Percentiles rank a stretch among this genome's conserved stretches.
phyloP scores from a whole-genome alignment of 2,113 vertebrate genomes.

The Xiphophorus hellerii region DNA sequence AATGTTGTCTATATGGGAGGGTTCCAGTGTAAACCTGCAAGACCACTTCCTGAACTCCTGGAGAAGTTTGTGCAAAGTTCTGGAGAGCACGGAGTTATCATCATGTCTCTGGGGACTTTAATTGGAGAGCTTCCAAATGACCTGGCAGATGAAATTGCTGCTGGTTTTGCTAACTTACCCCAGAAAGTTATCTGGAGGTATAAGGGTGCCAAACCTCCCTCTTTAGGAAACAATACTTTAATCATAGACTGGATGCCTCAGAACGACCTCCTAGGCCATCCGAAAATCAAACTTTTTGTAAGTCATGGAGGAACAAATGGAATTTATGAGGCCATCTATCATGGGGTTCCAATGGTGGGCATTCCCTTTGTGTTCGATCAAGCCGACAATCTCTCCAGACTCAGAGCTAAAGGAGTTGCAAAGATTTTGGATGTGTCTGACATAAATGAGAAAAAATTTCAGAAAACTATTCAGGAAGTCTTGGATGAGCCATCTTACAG shows the following conservation, averaged over 20 bases:
- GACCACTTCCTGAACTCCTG: constrained; percentile 72
- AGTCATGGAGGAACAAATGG: constrained; percentile 79
- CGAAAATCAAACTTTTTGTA: constrained; percentile 71
- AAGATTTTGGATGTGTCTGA: constrained; percentile 40
- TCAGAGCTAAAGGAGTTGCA: constrained; percentile 43
- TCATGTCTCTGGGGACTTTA: constrained; percentile 80
- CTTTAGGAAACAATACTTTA: constrained; percentile 76
- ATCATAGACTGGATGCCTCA: constrained; percentile 77
- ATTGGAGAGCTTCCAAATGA: constrained; percentile 64
- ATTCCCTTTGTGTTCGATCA: constrained; percentile 65
- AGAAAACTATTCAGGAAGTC: constrained; percentile 50
- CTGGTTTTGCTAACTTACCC: constrained; percentile 71
- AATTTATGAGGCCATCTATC: constrained; percentile 77
- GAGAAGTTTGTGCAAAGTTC: constrained; percentile 78
- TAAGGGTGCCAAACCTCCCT: constrained; percentile 52
- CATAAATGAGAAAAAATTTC: constrained; percentile 21
- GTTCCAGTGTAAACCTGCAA: constrained; percentile 79
- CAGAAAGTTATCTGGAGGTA: constrained; percentile 80
- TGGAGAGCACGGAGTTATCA: constrained; percentile 75
- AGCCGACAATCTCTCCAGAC: constrained; percentile 68
- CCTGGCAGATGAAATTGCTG: constrained; percentile 66
- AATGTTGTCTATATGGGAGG: constrained; percentile 82
- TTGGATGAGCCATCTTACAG: constrained; percentile 72
- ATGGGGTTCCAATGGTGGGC: constrained; percentile 75
- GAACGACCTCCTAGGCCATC: constrained; percentile 77